Evolutionary conservation across 2,797 vertebrate genomes (phyloP).

Genomic region (Labroides dimidiatus): DNA sequence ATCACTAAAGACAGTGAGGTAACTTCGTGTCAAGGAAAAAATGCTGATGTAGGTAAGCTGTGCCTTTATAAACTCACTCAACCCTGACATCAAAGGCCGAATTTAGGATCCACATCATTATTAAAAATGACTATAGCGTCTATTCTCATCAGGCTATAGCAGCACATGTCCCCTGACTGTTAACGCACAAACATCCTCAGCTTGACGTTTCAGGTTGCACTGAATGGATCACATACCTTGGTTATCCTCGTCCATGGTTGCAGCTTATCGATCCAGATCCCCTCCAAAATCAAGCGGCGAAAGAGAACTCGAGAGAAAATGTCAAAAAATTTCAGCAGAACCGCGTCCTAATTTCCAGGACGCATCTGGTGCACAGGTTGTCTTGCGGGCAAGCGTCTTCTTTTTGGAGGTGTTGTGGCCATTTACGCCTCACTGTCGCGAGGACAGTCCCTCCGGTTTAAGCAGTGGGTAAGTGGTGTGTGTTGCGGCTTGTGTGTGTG

Average conservation of each 20-base stretch:
- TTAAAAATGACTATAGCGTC: background rate
- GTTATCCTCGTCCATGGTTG: constrained; percentile 83
- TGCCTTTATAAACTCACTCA: constrained; percentile 7
- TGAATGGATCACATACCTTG: constrained; percentile 76
- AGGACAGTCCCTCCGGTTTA: constrained; percentile 23
- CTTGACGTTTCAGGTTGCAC: constrained; percentile 2
- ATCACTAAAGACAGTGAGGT: constrained; percentile 3
- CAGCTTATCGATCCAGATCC: constrained; percentile 43
- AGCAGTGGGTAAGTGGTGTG: constrained; percentile 19
- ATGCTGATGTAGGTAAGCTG: constrained; percentile 9
- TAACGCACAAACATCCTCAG: constrained; percentile 12
- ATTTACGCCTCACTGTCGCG: constrained; percentile 49
- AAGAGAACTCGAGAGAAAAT: constrained; percentile 65
- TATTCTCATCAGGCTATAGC: constrained; percentile 1
- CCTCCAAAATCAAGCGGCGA: constrained; percentile 26
- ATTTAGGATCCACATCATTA: background rate
- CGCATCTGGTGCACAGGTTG: constrained; percentile 70
- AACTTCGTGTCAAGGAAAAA: constrained; percentile 32
- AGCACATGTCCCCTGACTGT: constrained; percentile 28
- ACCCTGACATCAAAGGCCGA: background rate
- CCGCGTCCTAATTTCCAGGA: constrained; percentile 58
- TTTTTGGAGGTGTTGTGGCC: constrained; percentile 48
- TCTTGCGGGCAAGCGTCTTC: constrained; percentile 59
- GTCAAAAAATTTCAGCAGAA: constrained; percentile 34
- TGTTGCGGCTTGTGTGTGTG: background rate